These are phyloP conservation scores for Rhincodon typus DNA, from an alignment of 2,797 vertebrate genomes.

Conservation along the genomic window DNA sequence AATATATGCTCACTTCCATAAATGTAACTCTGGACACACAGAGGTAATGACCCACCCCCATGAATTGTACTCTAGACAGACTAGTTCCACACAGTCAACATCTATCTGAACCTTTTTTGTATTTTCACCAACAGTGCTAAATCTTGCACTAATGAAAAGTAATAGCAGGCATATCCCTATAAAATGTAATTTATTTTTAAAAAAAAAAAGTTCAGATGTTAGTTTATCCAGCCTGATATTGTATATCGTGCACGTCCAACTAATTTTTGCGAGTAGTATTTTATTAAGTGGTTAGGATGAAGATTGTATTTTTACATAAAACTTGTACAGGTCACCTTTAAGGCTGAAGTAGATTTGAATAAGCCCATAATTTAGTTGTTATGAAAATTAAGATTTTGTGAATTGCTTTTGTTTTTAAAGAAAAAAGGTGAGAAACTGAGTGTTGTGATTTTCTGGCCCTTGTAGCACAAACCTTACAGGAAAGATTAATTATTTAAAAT, in stretches of 20 bases:
- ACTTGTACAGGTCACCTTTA: constrained; percentile 3
- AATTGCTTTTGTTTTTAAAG: not conserved
- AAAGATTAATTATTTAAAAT: not conserved
- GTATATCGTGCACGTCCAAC: not conserved
- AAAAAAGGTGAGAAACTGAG: not conserved
- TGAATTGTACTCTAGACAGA: not conserved
- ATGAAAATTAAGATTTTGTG: not conserved
- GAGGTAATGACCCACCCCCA: not conserved
- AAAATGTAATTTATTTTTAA: not conserved
- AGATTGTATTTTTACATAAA: constrained; percentile 27
- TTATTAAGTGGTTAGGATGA: constrained; percentile 11
- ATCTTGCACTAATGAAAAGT: not conserved
- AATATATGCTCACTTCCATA: not conserved
- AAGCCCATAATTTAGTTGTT: not conserved
- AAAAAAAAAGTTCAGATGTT: not conserved
- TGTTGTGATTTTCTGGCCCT: not conserved
- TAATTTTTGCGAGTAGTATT: constrained; percentile 14
- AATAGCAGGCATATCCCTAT: not conserved
- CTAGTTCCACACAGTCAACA: not conserved
- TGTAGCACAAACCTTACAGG: not conserved
- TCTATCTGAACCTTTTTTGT: not conserved
- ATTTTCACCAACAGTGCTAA: constrained; percentile 4
- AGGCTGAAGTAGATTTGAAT: not conserved
- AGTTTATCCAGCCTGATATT: constrained; percentile 13
- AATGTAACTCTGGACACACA: not conserved